These are phyloP conservation scores for Melanitta fusca DNA, from an alignment of 2,797 vertebrate genomes.

Conservation along the genomic window DNA sequence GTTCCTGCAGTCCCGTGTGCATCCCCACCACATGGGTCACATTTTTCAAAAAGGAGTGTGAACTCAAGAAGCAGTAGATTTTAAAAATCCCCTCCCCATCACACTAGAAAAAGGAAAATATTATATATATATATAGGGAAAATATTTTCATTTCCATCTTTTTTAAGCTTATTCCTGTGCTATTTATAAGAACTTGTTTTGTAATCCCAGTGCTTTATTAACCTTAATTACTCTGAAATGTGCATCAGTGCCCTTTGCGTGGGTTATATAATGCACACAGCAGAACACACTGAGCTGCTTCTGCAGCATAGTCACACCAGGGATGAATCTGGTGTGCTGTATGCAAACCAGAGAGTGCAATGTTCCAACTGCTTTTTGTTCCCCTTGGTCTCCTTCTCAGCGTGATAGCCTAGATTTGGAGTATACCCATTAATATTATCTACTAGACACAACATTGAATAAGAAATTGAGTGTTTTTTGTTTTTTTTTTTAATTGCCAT, in stretches of 20 bases:
- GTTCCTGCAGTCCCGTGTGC: background rate
- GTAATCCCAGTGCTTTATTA: constrained; percentile 1
- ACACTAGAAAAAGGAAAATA: background rate
- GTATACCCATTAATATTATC: background rate
- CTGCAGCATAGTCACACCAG: background rate
- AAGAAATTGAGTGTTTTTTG: background rate
- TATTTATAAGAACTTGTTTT: constrained; percentile 19
- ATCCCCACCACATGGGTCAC: too few species aligned
- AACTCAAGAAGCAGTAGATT: background rate
- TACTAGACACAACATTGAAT: background rate
- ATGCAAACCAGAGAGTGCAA: background rate
- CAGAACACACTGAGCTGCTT: background rate
- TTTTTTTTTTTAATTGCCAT: background rate
- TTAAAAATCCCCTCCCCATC: background rate
- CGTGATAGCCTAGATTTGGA: background rate
- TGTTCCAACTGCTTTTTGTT: background rate
- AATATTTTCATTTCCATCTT: background rate
- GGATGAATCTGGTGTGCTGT: background rate
- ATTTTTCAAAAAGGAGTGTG: background rate
- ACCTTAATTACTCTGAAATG: constrained; percentile 32
- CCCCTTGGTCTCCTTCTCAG: background rate
- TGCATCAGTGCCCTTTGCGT: background rate
- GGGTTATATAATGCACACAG: background rate
- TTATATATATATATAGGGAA: background rate
- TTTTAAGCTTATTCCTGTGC: background rate